Conservation (phyloP, 2,888 invertebrate genomes). For the Oscheius onirici region DNA sequence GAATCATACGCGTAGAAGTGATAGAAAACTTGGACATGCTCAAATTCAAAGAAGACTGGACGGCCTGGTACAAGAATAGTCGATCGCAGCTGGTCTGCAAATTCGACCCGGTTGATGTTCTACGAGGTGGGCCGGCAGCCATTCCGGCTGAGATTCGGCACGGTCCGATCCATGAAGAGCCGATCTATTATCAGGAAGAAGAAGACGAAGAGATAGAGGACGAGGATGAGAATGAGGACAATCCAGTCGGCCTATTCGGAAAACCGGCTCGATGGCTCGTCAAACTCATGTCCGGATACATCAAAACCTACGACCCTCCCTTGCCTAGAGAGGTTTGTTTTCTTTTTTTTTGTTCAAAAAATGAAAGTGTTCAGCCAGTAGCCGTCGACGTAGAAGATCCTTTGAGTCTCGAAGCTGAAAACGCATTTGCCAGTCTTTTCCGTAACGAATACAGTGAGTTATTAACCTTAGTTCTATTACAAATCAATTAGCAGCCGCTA, state of each 20-base stretch:
- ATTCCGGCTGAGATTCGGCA: conserved; percentile 47
- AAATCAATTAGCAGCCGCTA: conserved; percentile 72
- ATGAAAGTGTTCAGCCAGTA: not conserved
- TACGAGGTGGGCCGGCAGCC: conserved; percentile 52
- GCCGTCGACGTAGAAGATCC: conserved; percentile 12
- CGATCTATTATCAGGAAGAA: not conserved
- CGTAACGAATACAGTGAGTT: conserved; percentile 2
- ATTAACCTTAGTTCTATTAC: not conserved
- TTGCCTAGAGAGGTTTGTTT: not conserved
- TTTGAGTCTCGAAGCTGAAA: conserved; percentile 7
- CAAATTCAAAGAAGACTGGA: conserved; percentile 47
- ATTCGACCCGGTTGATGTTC: conserved; percentile 52
- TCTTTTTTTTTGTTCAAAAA: not conserved
- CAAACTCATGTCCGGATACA: not conserved
- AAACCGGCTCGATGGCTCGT: conserved; percentile 2
- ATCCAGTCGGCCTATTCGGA: not conserved
- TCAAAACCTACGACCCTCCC: not conserved
- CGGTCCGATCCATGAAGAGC: not conserved
- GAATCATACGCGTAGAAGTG: conserved; percentile 91
- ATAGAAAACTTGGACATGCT: conserved; percentile 71
- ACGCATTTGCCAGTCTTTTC: conserved; percentile 4
- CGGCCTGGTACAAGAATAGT: conserved; percentile 37
- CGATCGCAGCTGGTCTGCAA: conserved; percentile 37
- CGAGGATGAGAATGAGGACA: conserved; percentile 11
- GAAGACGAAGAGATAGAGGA: not conserved